These are phyloP conservation scores for Radopholus similis DNA, from an alignment of 1,140 invertebrate genomes.

Conservation along the genomic window DNA sequence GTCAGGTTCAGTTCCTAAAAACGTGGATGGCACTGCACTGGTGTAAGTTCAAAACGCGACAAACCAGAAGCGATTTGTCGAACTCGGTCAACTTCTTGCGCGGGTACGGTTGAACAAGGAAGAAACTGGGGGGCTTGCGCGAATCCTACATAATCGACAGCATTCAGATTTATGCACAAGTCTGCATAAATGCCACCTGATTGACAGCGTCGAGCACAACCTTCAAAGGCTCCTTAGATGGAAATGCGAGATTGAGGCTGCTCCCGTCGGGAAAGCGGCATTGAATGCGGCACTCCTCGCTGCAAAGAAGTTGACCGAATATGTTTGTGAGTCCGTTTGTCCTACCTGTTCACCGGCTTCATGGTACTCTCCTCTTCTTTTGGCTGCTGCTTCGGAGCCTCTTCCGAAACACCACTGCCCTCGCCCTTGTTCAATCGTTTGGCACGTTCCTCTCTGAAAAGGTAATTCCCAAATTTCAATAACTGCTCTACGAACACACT, in stretches of 20 bases:
- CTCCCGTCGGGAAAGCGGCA: constrained; percentile 27
- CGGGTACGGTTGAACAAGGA: constrained; percentile 28
- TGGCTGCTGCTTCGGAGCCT: not conserved
- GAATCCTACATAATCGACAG: constrained; percentile 7
- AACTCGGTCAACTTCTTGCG: constrained; percentile 26
- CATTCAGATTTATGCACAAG: not conserved
- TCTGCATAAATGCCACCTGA: constrained; percentile 1
- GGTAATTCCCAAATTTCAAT: constrained; percentile 16
- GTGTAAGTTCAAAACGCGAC: not conserved
- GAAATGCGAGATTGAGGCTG: constrained; percentile 16
- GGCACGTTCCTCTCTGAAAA: constrained; percentile 29
- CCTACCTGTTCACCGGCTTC: constrained; percentile 16
- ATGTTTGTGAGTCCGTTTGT: constrained; percentile 3
- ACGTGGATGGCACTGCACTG: not conserved
- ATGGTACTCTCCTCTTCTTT: not conserved
- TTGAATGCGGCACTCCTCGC: constrained; percentile 32
- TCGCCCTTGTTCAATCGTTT: too few relatives aligned
- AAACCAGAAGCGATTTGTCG: constrained; percentile 21
- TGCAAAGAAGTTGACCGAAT: constrained; percentile 20
- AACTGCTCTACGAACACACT: constrained; percentile 2
- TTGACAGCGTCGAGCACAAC: constrained; percentile 29
- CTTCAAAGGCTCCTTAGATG: constrained; percentile 16
- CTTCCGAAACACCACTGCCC: too few relatives aligned
- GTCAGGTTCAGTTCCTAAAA: constrained; percentile 23
- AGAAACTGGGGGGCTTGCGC: constrained; percentile 18